phyloP scores from a whole-genome alignment of 2,888 invertebrate species.

The Salticus scenicus region DNA sequence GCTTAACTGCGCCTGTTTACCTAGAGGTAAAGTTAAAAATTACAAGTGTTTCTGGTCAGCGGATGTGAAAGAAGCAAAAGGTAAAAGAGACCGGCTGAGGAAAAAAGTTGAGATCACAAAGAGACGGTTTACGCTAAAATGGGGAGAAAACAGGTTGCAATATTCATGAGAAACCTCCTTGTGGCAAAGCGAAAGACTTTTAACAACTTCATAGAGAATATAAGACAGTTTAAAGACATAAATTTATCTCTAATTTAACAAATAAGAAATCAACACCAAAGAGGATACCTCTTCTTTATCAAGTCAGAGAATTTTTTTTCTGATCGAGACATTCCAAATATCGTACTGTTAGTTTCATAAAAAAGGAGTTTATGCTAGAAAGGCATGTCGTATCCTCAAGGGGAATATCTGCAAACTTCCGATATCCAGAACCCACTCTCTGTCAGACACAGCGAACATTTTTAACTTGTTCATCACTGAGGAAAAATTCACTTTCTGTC shows the following conservation, averaged over 20 bases:
- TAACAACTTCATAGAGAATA: slow-evolving; percentile 10
- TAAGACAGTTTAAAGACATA: slow-evolving; percentile 20
- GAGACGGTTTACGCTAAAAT: not conserved
- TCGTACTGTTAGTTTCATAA: not conserved
- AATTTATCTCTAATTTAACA: not conserved
- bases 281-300: not conserved
- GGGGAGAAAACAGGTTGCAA: not conserved
- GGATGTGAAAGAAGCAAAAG: not conserved
- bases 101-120: not conserved
- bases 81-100: not conserved
- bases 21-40: not conserved
- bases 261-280: not conserved
- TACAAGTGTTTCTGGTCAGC: slow-evolving; percentile 4
- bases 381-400: not conserved
- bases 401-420: not conserved
- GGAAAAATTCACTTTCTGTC: not conserved
- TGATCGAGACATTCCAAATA: slow-evolving; percentile 19
- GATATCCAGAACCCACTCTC: no score
- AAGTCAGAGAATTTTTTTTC: not conserved
- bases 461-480: slow-evolving; percentile 15
- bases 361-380: slow-evolving; percentile 25
- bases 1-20: not conserved
- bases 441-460: not conserved
- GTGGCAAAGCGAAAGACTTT: slow-evolving; percentile 5
- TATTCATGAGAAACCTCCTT: not conserved